Conservation (phyloP, 1,140 invertebrate species). For the Pseudachorutes palmiensis region DNA sequence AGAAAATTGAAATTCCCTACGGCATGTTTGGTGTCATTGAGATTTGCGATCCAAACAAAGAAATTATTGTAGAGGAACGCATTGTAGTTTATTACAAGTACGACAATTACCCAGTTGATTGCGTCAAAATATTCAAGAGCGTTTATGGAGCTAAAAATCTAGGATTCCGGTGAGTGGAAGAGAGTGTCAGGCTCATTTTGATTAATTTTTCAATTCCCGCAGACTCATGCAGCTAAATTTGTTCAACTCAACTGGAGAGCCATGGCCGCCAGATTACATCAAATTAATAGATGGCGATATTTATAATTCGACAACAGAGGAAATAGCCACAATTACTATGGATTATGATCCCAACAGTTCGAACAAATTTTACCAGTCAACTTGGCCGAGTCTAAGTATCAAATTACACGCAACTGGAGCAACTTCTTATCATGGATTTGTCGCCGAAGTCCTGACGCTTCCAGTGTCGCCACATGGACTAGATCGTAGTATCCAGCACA, state of each 20-base stretch:
- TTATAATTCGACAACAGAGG: slow-evolving; percentile 69
- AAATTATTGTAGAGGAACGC: slow-evolving; percentile 78
- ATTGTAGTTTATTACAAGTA: slow-evolving; percentile 95
- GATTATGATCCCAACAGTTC: slow-evolving; percentile 55
- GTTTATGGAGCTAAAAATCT: slow-evolving; percentile 72
- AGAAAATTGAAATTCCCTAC: slow-evolving; percentile 79
- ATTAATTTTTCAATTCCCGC: slow-evolving; percentile 29
- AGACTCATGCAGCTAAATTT: slow-evolving; percentile 86
- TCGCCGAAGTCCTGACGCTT: slow-evolving; percentile 91
- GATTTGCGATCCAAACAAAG: slow-evolving; percentile 90
- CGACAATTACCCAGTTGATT: slow-evolving; percentile 89
- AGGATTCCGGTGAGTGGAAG: slow-evolving; percentile 59
- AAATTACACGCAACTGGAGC: slow-evolving; percentile 91
- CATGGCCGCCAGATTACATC: slow-evolving; percentile 72
- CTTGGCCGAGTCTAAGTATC: slow-evolving; percentile 72
- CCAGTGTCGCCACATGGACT: slow-evolving; percentile 84
- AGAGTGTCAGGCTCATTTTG: neutral
- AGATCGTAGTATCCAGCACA: slow-evolving; percentile 87
- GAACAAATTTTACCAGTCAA: slow-evolving; percentile 65
- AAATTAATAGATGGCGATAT: slow-evolving; percentile 86
- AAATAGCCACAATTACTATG: slow-evolving; percentile 62
- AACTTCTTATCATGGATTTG: slow-evolving; percentile 85
- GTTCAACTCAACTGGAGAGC: slow-evolving; percentile 76
- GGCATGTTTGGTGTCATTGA: slow-evolving; percentile 91
- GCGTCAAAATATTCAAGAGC: slow-evolving; percentile 93